Conservation (phyloP, 2,113 vertebrate species). For the Scophthalmus maximus region DNA sequence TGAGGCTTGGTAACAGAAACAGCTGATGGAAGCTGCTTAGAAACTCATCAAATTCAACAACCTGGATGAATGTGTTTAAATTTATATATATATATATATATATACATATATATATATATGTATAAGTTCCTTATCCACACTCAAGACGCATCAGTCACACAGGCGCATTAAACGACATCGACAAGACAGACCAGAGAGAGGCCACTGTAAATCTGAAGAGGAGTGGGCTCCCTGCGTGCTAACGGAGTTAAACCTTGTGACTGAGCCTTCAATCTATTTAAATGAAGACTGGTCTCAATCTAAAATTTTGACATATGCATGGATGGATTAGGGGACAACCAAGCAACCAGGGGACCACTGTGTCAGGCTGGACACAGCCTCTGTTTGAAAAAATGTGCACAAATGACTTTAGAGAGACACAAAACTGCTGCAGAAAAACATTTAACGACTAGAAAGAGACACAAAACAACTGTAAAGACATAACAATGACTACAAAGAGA, state of each 20-base stretch:
- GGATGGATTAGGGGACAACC: neutral
- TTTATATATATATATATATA: no score
- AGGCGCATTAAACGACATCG: neutral
- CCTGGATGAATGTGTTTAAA: slow-evolving; percentile 21
- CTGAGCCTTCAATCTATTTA: slow-evolving; percentile 16
- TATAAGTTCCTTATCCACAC: slow-evolving; percentile 6
- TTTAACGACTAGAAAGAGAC: neutral
- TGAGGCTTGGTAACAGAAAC: neutral
- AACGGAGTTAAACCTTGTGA: neutral
- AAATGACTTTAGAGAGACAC: no score
- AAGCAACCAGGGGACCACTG: neutral
- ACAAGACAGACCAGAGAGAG: neutral
- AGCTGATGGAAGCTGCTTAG: slow-evolving; percentile 12
- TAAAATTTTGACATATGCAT: neutral
- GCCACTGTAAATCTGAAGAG: neutral
- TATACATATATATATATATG: no score
- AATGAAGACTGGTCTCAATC: neutral
- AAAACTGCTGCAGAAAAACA: no score
- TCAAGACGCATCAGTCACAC: slow-evolving; percentile 6
- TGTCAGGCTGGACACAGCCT: neutral
- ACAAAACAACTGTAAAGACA: no score
- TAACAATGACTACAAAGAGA: no score
- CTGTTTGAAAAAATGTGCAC: neutral
- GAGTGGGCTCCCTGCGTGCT: no score
- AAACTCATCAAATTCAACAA: slow-evolving; percentile 29